Percentiles rank a stretch among this genome's conserved stretches.
Evolutionary conservation across 2,113 vertebrate genomes (phyloP).

Genomic region (Atherinomorus stipes): DNA sequence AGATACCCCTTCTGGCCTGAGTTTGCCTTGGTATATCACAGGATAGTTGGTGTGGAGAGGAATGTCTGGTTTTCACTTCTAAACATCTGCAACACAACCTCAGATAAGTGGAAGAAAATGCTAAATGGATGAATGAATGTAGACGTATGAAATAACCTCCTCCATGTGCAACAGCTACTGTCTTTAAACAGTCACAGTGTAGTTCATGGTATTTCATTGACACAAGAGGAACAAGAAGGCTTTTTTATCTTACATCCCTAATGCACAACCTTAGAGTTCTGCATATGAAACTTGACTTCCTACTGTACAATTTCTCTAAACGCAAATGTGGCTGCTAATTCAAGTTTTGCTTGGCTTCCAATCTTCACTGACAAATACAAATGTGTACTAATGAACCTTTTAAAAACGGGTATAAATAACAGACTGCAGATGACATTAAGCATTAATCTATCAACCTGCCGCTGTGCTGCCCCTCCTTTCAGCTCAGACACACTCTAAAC

Average conservation of each 20-base stretch:
- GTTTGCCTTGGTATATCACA: no score
- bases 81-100: no score
- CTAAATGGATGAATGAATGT: no score
- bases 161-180: neutral
- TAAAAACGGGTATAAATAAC: conserved; percentile 30
- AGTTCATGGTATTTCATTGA: no score
- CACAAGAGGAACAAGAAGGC: neutral
- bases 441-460: conserved; percentile 53
- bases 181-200: no score
- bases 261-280: conserved; percentile 10
- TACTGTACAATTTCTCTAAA: conserved; percentile 58
- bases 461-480: conserved; percentile 8
- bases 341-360: conserved; percentile 17
- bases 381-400: neutral
- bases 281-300: conserved; percentile 1
- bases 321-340: conserved; percentile 33
- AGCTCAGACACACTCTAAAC: conserved; percentile 1
- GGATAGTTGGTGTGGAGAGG: no score
- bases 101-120: no score
- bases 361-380: conserved; percentile 11
- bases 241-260: neutral
- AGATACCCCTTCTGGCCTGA: no score
- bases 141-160: neutral
- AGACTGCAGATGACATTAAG: conserved; percentile 53
- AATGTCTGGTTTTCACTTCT: no score